Evolutionary conservation across 2,888 invertebrate genomes (phyloP).

Genomic region (Hedya salicella): DNA sequence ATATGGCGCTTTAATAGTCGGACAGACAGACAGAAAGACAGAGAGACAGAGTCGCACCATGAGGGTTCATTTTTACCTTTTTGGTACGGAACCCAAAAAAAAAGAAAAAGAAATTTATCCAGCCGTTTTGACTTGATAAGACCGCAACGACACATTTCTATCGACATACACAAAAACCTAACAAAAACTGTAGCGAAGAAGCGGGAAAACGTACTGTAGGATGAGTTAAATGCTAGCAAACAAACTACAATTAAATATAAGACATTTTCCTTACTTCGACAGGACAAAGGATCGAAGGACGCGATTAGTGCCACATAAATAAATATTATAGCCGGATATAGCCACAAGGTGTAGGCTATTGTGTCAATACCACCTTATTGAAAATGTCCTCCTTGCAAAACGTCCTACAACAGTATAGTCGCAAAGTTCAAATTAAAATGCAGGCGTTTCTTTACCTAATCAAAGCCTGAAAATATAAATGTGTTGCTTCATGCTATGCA

Average conservation of each 20-base stretch:
- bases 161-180: no score
- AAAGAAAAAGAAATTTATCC: no score
- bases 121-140: no score
- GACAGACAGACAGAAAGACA: no score
- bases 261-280: background rate
- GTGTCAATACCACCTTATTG: background rate
- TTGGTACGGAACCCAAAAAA: no score
- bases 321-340: background rate
- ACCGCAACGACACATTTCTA: no score
- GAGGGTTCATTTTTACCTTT: no score
- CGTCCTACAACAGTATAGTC: background rate
- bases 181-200: no score
- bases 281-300: conserved; percentile 24
- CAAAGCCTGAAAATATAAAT: background rate
- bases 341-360: background rate
- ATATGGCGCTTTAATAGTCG: no score
- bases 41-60: no score
- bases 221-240: no score
- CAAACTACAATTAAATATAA: background rate
- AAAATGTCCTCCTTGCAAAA: background rate
- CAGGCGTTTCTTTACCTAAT: background rate
- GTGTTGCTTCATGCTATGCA: background rate
- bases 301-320: conserved; percentile 5
- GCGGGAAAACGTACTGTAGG: no score
- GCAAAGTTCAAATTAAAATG: conserved; percentile 4